A percentile compares a stretch with the other conserved stretches of the same genome.
phyloP scores from a whole-genome alignment of 2,888 invertebrate genomes.

The Hermaeophaga mercurialis region DNA sequence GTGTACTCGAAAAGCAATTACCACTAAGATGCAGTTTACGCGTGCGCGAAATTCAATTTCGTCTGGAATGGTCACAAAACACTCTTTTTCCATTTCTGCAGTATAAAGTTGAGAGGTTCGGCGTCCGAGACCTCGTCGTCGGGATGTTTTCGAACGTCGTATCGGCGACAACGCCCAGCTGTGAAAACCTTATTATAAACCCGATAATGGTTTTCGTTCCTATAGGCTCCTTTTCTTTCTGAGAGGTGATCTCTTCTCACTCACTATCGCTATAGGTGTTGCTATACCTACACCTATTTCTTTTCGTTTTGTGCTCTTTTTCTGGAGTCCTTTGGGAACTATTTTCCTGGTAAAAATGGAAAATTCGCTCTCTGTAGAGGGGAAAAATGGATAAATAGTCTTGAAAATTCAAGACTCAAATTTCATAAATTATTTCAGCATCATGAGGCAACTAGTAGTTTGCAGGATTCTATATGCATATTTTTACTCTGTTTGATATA shows the following conservation, averaged over 20 bases:
- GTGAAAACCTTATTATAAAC: slow-evolving; percentile 51
- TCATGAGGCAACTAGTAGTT: too few species aligned
- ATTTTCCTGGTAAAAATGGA: too few species aligned
- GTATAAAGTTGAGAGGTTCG: slow-evolving; percentile 29
- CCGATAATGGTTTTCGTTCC: slow-evolving; percentile 53
- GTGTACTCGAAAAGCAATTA: slow-evolving; percentile 48
- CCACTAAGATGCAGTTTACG: slow-evolving; percentile 45
- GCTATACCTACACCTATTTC: too few species aligned
- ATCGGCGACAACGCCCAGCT: slow-evolving; percentile 29
- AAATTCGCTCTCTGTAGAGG: too few species aligned
- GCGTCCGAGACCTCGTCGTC: slow-evolving; percentile 11
- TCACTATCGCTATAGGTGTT: neutral
- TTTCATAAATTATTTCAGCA: too few species aligned
- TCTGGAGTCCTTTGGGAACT: too few species aligned
- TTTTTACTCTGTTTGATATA: too few species aligned
- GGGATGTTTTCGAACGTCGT: slow-evolving; percentile 12
- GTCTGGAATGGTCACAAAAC: slow-evolving; percentile 50
- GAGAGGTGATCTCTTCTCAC: neutral
- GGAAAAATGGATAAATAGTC: too few species aligned
- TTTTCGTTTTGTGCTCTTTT: too few species aligned
- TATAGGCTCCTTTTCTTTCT: slow-evolving; percentile 14
- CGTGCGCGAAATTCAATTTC: slow-evolving; percentile 54
- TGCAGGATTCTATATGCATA: too few species aligned
- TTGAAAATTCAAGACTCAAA: too few species aligned
- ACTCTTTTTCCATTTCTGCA: slow-evolving; percentile 44